phyloP scores from a whole-genome alignment of 2,113 vertebrate genomes.

The Ciconia boyciana region DNA sequence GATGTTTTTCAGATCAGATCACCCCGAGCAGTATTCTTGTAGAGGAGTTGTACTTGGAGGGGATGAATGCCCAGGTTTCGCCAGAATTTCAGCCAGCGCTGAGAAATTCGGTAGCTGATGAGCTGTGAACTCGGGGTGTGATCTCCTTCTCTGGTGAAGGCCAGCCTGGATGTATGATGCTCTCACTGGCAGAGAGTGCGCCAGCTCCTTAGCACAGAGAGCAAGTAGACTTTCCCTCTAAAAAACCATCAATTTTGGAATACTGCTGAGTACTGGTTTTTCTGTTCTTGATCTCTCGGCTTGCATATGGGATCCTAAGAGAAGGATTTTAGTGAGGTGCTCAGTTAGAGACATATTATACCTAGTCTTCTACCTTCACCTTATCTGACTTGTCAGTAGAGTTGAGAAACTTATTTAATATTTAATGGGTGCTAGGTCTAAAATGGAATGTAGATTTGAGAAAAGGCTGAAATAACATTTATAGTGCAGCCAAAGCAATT shows the following conservation, averaged over 20 bases:
- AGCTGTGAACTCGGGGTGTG: not conserved
- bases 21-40: not conserved
- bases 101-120: not conserved
- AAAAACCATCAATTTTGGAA: not conserved
- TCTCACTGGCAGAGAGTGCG: not conserved
- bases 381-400: not conserved
- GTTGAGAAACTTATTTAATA: not conserved
- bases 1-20: not conserved
- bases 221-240: not conserved
- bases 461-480: conserved; percentile 2
- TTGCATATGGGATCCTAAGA: not conserved
- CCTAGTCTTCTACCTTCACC: not conserved
- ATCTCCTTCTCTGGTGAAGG: not conserved
- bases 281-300: not conserved
- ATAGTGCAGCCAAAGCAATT: not conserved
- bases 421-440: not conserved
- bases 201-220: not conserved
- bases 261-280: not conserved
- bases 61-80: not conserved
- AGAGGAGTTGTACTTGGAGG: not conserved
- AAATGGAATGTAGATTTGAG: not conserved
- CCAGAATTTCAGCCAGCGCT: not conserved
- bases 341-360: not conserved
- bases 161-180: not conserved
- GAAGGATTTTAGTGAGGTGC: not conserved